phyloP scores from a whole-genome alignment of 1,140 invertebrate species.

The Drosophila ironensis region DNA sequence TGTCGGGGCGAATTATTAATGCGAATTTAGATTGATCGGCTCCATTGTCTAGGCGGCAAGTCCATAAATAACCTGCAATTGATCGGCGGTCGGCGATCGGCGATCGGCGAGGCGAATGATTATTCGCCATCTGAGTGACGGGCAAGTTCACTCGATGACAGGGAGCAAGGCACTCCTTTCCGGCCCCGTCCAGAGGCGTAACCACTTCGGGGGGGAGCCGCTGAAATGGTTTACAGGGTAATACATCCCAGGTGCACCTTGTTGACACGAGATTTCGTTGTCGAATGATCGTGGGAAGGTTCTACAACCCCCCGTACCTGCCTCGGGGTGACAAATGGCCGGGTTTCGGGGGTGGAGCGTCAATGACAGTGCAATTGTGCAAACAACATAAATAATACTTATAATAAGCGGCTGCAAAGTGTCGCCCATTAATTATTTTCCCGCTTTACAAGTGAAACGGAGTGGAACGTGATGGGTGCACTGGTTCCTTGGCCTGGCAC shows the following conservation, averaged over 20 bases:
- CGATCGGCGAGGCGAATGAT: constrained; percentile 7
- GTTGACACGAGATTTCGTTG: no score
- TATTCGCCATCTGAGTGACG: constrained; percentile 33
- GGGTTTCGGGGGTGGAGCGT: no score
- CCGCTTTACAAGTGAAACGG: constrained; percentile 15
- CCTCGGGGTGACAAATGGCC: background rate
- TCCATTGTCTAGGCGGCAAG: constrained; percentile 13
- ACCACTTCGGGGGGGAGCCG: background rate
- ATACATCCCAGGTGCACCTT: no score
- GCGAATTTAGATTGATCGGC: constrained; percentile 31
- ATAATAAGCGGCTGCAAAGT: constrained; percentile 48
- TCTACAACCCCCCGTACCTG: background rate
- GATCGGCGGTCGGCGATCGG: no score
- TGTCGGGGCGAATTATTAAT: constrained; percentile 16
- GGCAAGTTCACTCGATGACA: constrained; percentile 34
- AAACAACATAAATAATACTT: constrained; percentile 60
- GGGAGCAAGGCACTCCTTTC: constrained; percentile 32
- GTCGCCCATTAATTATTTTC: constrained; percentile 72
- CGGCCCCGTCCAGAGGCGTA: constrained; percentile 4
- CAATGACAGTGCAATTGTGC: constrained; percentile 39
- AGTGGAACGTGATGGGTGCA: constrained; percentile 32
- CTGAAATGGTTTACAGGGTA: no score
- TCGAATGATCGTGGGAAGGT: no score
- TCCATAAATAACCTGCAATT: constrained; percentile 33
- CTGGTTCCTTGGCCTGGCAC: constrained; percentile 29